Base-by-base conservation (phyloP, 2,888 invertebrate genomes). In the Dione juno region DNA sequence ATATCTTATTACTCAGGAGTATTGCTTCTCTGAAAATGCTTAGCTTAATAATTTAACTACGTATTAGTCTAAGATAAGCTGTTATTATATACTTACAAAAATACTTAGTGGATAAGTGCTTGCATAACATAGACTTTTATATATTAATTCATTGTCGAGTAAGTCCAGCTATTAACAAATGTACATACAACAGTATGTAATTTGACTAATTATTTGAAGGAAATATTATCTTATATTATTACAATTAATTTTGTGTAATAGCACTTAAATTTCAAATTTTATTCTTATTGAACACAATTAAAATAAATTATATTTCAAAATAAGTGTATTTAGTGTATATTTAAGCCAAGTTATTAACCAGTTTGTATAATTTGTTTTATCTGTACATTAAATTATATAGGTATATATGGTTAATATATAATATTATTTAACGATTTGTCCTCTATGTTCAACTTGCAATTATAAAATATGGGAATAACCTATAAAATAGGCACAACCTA, bases 231-330 rank as follows among this genome's bases (percentile, higher is more conserved):
- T 21, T 28, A 9, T 53, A 43, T 14, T 40, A 37, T 10, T 43
- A 43, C 43, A 45, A 43, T 21, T 28, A n/a, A 43, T 61, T 43
- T 28, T 16, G 61, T 16, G 61, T 61, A 45, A 45, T 28, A 45
- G 28, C 10, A 45, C 21, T 61, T 45, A 45, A 61, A 35, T 45
- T 61, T 45, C 3, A n/a, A n/a, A 45, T 45, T 45, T 45, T 35
- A 45, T 45, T 61, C 7, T 45, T 35, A 45, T 28, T 16, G 35
- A 45, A 7, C 28, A 45, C 28, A 61, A 45, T 61, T 61, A 35
- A 61, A 61, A 45, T n/a, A 16, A 61, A 45, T 35, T 28, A 28
- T 61, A 61, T 61, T 43, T 37, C 37, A 37, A 37, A 37, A 37
- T 57, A 9, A 57, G 28, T 45, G 28, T 45, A 16, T 61, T 57